These are phyloP conservation scores for Pipistrellus pygmaeus DNA, from an alignment of 2,797 vertebrate species.

Conservation along the genomic window DNA sequence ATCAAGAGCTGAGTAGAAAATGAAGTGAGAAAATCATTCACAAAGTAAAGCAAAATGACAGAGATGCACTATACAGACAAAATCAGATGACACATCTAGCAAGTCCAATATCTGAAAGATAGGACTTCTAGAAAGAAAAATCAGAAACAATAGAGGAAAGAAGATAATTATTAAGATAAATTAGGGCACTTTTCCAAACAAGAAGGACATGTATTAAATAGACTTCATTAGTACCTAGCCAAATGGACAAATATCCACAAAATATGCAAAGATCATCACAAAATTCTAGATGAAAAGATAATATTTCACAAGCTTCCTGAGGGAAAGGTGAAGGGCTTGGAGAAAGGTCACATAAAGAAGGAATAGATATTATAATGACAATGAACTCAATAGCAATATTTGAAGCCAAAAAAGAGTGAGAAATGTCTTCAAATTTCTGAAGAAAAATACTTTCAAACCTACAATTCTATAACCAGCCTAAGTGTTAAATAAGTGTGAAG, in stretches of 20 bases:
- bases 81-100: background rate
- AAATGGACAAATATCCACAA: background rate
- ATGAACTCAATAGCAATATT: background rate
- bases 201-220: background rate
- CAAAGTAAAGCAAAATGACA: background rate
- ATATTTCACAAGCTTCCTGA: background rate
- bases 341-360: background rate
- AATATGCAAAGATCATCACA: background rate
- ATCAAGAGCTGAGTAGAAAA: background rate
- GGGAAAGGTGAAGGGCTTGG: background rate
- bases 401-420: background rate
- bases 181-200: conserved; percentile 12
- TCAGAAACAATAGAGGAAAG: conserved; percentile 11
- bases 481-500: background rate
- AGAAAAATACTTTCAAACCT: conserved; percentile 12
- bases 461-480: background rate
- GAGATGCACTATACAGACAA: background rate
- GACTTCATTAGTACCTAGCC: background rate
- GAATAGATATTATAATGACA: background rate
- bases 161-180: conserved; percentile 12
- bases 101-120: background rate
- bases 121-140: background rate
- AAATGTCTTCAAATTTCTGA: conserved; percentile 44
- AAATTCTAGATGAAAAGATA: conserved; percentile 19
- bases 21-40: background rate